A percentile compares a stretch with the other conserved stretches of the same genome.
phyloP scores from a whole-genome alignment of 2,888 invertebrate species.

The Timandra comae region DNA sequence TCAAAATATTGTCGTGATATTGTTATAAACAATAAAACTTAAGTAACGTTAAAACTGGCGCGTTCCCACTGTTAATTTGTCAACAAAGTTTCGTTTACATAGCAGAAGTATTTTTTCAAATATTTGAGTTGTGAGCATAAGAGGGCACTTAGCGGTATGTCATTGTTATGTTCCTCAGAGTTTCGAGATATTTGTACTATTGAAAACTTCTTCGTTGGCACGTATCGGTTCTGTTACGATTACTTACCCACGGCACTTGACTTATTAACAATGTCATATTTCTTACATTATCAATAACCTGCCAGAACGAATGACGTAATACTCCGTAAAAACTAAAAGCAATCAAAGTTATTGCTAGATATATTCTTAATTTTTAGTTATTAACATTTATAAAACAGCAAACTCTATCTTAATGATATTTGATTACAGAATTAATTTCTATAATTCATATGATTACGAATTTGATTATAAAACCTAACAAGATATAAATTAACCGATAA shows the following conservation, averaged over 20 bases:
- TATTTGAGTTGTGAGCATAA: slow-evolving; percentile 56
- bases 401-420: no score
- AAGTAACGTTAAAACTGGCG: slow-evolving; percentile 21
- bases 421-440: no score
- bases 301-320: no score
- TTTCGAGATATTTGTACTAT: slow-evolving; percentile 30
- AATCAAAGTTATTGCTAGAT: background rate
- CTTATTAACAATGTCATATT: background rate
- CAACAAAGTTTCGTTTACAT: slow-evolving; percentile 41
- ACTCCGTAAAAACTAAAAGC: no score
- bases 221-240: slow-evolving; percentile 10
- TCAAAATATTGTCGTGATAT: no score
- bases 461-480: background rate
- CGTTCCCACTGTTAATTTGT: slow-evolving; percentile 56
- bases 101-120: slow-evolving; percentile 42
- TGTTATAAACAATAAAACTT: slow-evolving; percentile 13
- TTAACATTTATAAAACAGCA: no score
- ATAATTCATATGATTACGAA: no score
- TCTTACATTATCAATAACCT: no score
- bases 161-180: slow-evolving; percentile 46
- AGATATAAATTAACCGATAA: background rate
- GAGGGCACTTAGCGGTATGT: slow-evolving; percentile 58
- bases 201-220: slow-evolving; percentile 16
- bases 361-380: background rate
- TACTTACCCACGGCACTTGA: slow-evolving; percentile 14